Base-by-base conservation (phyloP, 2,797 vertebrate species). In the Periparus ater region DNA sequence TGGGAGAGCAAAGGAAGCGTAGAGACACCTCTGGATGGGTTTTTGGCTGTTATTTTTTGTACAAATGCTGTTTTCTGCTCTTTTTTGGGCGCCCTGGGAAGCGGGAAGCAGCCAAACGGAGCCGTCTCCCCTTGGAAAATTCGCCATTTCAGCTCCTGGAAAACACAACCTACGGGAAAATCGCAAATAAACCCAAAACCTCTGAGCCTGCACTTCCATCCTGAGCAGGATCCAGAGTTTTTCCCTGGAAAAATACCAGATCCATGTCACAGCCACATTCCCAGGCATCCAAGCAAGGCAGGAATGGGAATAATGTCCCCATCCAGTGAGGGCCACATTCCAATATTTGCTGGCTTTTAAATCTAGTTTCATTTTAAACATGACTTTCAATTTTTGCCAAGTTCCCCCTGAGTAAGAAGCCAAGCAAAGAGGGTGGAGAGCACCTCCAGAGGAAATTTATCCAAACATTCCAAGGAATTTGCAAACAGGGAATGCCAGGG, bases 251-350 rank as follows among this genome's bases (percentile, higher is more conserved):
- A 75, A 42, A 21, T 55, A 38, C 17, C 0, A 9, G 53, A 11
- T 8, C 29, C 30, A 13, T 4, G 36, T 9, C 7, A 3, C 10
- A 29, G 53, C 14, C 6, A 4, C 19, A 29, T 6, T 58, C n/a
- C 77, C 3, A 2, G 42, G 47, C 9, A 47, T 6, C 27, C 27
- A 7, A n/a, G 29, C 0, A 10, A 42, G 23, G 17, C 15, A 36
- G 76, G 71, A 66, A 88, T 1, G 54, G 76, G 42, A 47, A 67
- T 17, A 3, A 32, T 0, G 11, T 13, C 22, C 47, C 42, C 1
- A 4, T 10, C 4, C 50, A 38, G 17, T 0, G 3, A 81, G 30
- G 60, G 60, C 9, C 21, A 3, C 0, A 4, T 2, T 48, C 11
- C 60, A 10, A 45, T 23, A 38, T 20, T 16, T 5, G 5, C 11